Evolutionary conservation across 2,113 vertebrate genomes (phyloP).

Genomic region (Prunella fulvescens): DNA sequence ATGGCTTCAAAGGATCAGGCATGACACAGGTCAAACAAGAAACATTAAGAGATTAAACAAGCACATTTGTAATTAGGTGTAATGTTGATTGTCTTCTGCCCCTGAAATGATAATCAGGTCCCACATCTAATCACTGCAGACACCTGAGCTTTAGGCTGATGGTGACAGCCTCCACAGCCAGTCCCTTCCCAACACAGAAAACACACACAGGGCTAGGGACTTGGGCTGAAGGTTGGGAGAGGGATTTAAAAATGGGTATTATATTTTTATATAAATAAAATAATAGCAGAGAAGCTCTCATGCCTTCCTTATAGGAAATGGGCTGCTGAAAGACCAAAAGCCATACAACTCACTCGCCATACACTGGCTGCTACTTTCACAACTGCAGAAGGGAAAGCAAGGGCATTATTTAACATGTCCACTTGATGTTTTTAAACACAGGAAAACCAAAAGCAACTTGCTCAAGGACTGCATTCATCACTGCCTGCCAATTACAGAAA

Average conservation of each 20-base stretch:
- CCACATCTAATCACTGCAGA: not conserved
- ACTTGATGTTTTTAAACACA: constrained; percentile 18
- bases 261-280: not conserved
- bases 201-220: accelerated
- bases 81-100: not conserved
- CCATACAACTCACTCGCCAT: accelerated
- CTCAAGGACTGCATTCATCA: constrained; percentile 42
- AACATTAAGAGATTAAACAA: constrained; percentile 21
- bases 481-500: constrained; percentile 14
- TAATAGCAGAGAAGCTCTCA: not conserved
- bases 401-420: not conserved
- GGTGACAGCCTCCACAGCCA: not conserved
- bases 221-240: not conserved
- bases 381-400: accelerated
- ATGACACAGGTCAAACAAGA: not conserved
- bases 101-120: not conserved
- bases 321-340: not conserved
- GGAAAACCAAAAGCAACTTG: not conserved
- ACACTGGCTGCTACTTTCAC: not conserved
- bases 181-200: not conserved
- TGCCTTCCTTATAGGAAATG: not conserved
- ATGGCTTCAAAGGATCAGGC: not conserved
- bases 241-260: not conserved
- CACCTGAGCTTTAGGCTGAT: not conserved
- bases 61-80: constrained; percentile 7